phyloP scores from a whole-genome alignment of 2,797 vertebrate genomes.

The Trematomus bernacchii region DNA sequence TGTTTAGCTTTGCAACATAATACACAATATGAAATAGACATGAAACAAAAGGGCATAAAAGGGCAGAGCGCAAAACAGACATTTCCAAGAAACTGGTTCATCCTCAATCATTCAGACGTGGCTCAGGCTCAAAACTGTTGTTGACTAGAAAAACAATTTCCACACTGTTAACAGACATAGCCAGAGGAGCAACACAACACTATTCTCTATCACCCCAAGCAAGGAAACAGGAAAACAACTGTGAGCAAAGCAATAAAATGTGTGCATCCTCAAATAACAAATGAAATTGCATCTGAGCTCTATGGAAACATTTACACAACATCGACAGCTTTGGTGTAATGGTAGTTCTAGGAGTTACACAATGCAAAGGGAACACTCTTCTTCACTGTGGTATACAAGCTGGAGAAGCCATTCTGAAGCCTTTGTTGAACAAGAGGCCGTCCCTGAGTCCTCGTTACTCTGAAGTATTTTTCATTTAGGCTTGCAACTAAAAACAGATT shows the following conservation, averaged over 20 bases:
- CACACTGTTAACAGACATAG: constrained; percentile 40
- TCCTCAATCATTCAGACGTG: constrained; percentile 22
- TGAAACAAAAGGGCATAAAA: constrained; percentile 18
- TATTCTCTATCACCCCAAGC: constrained; percentile 29
- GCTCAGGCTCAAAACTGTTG: constrained; percentile 38
- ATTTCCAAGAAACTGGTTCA: constrained; percentile 21
- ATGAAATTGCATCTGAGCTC: constrained; percentile 2
- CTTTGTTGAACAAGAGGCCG: not conserved
- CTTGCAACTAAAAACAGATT: not conserved
- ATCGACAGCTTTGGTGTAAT: constrained; percentile 5
- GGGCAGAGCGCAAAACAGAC: constrained; percentile 13
- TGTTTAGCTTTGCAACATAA: not conserved
- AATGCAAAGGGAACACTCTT: not conserved
- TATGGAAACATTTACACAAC: not conserved
- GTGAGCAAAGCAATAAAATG: constrained; percentile 22
- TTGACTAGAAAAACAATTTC: constrained; percentile 51
- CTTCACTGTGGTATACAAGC: not conserved
- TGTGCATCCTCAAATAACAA: constrained; percentile 19
- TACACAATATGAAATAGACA: not conserved
- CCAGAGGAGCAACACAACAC: constrained; percentile 33
- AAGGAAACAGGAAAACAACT: constrained; percentile 22
- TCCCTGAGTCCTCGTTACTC: not conserved
- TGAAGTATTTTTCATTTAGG: not conserved
- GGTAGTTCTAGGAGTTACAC: not conserved
- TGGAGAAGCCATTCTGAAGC: not conserved